Evolutionary conservation across 30 jellyfish, hydroid and myxozoan species (phyloP), one percentile per base, ranked within the genome.

Genomic region (Chrysaora quinquecirrha): DNA sequence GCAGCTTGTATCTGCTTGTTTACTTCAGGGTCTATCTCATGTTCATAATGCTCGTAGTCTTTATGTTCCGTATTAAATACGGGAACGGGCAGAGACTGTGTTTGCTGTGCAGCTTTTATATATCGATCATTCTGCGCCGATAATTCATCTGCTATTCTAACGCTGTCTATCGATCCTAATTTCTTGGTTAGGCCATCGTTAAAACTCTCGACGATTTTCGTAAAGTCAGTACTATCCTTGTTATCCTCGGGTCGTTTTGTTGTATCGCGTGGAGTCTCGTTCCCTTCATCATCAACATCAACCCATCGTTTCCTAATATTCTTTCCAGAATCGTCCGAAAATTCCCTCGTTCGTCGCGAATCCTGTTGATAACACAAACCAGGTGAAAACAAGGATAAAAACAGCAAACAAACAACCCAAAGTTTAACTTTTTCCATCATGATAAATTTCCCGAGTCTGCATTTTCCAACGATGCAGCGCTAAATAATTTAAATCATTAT

Each of bases 281-380:
- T 62, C 1, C 62, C 86, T n/a, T 83, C 93, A 70, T 83, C 93
- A 52, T 83, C 93, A 0, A 83, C 93, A 71, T 83, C 93, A 29
- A 83, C 86, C 93, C 93, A 83, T 10, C 93, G 70, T 72, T 81
- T 81, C 1, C 9, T 18, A 0, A 21, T 48, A 18, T 20, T 23
- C 30, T 61, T 64, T n/a, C n/a, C n/a, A n/a, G n/a, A n/a, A n/a
- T n/a, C n/a, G n/a, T n/a, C n/a, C n/a, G n/a, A n/a, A n/a, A n/a
- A n/a, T n/a, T n/a, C n/a, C n/a, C n/a, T n/a, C n/a, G n/a, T n/a
- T n/a, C n/a, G n/a, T n/a, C n/a, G n/a, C n/a, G n/a, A n/a, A n/a
- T n/a, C n/a, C n/a, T n/a, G n/a, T n/a, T n/a, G n/a, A n/a, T n/a
- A n/a, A n/a, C n/a, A n/a, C n/a, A n/a, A n/a, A n/a, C n/a, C n/a